Conservation (phyloP, 2,797 vertebrate species). For the Centroberyx gerrardi region DNA sequence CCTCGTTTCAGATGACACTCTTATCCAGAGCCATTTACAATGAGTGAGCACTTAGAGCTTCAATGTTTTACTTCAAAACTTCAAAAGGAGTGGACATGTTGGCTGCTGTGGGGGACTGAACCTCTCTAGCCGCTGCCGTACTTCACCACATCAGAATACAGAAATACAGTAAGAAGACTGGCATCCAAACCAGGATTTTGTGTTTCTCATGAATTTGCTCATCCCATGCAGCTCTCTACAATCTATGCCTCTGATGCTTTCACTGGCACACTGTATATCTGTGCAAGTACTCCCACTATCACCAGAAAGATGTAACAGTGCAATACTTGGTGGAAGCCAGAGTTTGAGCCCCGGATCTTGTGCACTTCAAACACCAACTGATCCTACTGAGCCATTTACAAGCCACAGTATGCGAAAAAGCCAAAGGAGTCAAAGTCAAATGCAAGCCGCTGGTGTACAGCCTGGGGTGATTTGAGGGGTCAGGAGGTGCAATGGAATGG, state of each 20-base stretch:
- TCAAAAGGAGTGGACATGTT: background rate
- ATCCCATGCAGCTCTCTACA: too few relatives aligned
- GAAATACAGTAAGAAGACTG: too few relatives aligned
- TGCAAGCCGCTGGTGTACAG: too few relatives aligned
- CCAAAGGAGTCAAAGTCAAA: background rate
- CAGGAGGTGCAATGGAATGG: background rate
- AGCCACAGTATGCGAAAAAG: constrained; percentile 1
- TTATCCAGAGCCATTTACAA: background rate
- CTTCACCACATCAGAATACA: background rate
- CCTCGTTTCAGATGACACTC: too few relatives aligned
- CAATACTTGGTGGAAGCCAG: background rate
- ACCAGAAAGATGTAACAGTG: background rate
- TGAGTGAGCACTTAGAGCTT: too few relatives aligned
- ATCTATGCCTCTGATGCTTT: too few relatives aligned
- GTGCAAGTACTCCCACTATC: background rate
- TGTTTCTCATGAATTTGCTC: background rate
- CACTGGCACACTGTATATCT: too few relatives aligned
- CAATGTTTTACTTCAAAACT: background rate
- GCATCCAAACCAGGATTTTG: background rate
- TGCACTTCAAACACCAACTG: constrained; percentile 11
- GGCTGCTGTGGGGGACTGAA: background rate
- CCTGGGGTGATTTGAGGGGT: background rate
- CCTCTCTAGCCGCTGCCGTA: too few relatives aligned
- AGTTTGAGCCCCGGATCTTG: background rate
- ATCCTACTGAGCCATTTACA: background rate